A percentile compares a stretch with the other conserved stretches of the same genome.
Evolutionary conservation across 2,797 vertebrate genomes (phyloP).

Genomic region (Sciurus carolinensis): DNA sequence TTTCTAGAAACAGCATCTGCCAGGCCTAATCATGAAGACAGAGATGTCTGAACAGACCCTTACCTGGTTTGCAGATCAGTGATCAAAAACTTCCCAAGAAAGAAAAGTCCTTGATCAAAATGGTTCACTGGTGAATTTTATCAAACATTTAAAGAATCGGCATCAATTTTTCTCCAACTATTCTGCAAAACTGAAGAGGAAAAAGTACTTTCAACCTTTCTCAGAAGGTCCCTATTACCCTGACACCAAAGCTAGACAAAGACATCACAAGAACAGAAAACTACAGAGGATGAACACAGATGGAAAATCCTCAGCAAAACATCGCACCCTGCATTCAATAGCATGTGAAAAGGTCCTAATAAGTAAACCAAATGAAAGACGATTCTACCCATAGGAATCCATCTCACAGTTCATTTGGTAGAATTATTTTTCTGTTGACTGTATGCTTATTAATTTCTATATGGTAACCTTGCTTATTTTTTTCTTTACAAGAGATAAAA

Average conservation of each 20-base stretch:
- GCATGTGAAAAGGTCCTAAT: not conserved
- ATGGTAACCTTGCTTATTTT: not conserved
- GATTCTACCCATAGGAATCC: not conserved
- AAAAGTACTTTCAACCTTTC: not conserved
- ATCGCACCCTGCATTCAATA: too few relatives aligned
- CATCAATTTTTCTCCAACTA: not conserved
- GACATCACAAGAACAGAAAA: not conserved
- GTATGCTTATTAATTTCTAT: not conserved
- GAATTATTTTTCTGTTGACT: not conserved
- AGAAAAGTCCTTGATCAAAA: not conserved
- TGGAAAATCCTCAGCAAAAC: not conserved
- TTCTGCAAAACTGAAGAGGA: not conserved
- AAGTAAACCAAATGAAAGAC: not conserved
- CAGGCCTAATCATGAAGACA: not conserved
- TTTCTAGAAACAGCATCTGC: not conserved
- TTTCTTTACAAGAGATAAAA: too few relatives aligned
- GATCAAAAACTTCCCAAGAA: not conserved
- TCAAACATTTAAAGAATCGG: not conserved
- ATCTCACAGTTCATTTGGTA: too few relatives aligned
- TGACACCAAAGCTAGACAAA: not conserved
- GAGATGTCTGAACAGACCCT: not conserved
- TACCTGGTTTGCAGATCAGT: not conserved
- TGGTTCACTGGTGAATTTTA: not conserved
- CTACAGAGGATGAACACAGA: too few relatives aligned
- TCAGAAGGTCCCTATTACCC: not conserved